These are phyloP conservation scores for Notolepis coatsorum DNA, from an alignment of 2,797 vertebrate species.

Conservation along the genomic window DNA sequence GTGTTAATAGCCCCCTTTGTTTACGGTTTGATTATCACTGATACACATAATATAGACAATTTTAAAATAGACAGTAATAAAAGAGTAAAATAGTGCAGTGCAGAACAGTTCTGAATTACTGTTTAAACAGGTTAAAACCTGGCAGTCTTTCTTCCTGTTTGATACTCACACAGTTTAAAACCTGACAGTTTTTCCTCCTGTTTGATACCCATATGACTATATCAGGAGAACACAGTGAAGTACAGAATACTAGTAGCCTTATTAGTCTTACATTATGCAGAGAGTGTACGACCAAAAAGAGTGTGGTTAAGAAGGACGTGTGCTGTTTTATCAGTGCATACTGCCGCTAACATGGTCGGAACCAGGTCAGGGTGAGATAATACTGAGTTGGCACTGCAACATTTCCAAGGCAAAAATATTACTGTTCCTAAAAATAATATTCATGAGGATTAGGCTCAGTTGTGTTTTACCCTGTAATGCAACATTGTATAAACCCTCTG, in stretches of 20 bases:
- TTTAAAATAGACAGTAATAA: no score
- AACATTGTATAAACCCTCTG: not conserved
- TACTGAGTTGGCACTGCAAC: not conserved
- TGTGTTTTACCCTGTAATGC: not conserved
- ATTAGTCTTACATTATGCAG: not conserved
- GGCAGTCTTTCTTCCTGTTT: no score
- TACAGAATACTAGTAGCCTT: not conserved
- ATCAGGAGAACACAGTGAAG: not conserved
- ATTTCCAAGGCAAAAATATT: not conserved
- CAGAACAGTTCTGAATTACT: no score
- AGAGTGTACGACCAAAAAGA: not conserved
- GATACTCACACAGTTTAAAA: no score
- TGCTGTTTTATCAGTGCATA: not conserved
- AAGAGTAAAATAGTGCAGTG: no score
- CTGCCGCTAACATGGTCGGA: not conserved
- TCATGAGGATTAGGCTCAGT: not conserved
- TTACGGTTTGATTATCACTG: no score
- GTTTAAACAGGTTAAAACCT: no score
- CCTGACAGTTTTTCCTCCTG: no score
- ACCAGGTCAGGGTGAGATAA: constrained; percentile 1
- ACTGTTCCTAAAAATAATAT: constrained; percentile 2
- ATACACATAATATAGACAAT: no score
- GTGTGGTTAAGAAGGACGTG: constrained; percentile 6
- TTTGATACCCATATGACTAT: not conserved
- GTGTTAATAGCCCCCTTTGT: no score